A percentile compares a stretch with the other conserved stretches of the same genome.
Evolutionary conservation across 2,797 vertebrate species (phyloP).

Genomic region (Amphiprion clarkii): DNA sequence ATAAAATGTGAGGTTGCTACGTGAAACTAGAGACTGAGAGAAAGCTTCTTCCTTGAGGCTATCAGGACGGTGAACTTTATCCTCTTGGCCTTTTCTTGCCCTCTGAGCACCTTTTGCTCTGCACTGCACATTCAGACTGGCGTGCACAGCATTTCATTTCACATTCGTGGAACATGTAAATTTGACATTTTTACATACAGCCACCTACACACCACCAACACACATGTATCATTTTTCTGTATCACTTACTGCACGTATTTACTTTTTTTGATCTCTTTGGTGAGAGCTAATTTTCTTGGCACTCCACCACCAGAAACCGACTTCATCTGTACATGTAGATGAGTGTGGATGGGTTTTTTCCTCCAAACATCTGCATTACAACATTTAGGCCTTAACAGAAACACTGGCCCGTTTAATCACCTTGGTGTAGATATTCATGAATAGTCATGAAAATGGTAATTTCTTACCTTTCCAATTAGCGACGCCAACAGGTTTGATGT

Average conservation of each 20-base stretch:
- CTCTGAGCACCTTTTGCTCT: background rate
- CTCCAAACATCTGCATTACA: slow-evolving; percentile 1
- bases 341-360: background rate
- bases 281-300: background rate
- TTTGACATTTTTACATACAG: background rate
- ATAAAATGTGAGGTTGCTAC: background rate
- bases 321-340: background rate
- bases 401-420: too few species aligned
- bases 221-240: background rate
- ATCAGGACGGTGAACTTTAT: background rate
- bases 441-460: too few species aligned
- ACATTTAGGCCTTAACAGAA: background rate
- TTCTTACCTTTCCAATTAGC: too few species aligned
- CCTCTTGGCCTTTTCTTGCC: background rate
- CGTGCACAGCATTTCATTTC: background rate
- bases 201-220: background rate
- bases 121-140: background rate
- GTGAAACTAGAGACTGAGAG: background rate
- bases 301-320: background rate
- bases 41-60: background rate
- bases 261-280: background rate
- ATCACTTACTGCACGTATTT: background rate
- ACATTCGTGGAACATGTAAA: background rate
- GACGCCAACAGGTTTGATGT: too few species aligned
- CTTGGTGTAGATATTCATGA: too few species aligned